These are phyloP conservation scores for Archips xylosteana DNA, from an alignment of 2,888 invertebrate species.

Conservation along the genomic window DNA sequence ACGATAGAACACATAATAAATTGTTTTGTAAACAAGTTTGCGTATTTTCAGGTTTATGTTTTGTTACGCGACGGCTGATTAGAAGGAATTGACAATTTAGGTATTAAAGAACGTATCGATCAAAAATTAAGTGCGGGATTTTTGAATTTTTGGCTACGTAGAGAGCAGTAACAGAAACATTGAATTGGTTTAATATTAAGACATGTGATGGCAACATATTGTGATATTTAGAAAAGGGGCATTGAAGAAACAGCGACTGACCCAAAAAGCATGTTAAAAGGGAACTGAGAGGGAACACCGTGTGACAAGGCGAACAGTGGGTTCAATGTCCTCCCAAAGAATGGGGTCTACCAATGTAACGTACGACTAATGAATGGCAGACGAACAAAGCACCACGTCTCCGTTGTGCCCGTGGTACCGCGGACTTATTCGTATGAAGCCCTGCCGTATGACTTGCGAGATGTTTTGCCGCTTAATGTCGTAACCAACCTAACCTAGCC, in stretches of 20 bases:
- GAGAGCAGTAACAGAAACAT: neutral
- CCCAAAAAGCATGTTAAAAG: constrained; percentile 75
- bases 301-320: constrained; percentile 70
- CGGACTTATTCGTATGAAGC: constrained; percentile 60
- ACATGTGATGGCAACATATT: constrained; percentile 55
- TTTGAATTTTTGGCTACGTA: neutral
- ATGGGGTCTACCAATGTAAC: constrained; percentile 73
- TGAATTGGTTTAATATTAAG: neutral
- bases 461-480: constrained; percentile 36
- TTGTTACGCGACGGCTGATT: neutral
- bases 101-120: neutral
- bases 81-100: neutral
- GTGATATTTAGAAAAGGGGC: constrained; percentile 48
- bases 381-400: constrained; percentile 75
- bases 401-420: constrained; percentile 51
- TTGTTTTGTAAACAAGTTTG: constrained; percentile 47
- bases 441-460: constrained; percentile 55
- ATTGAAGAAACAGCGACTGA: constrained; percentile 60
- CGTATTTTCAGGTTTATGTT: constrained; percentile 6
- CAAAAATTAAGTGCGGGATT: neutral
- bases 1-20: constrained; percentile 15
- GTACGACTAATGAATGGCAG: constrained; percentile 81
- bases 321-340: constrained; percentile 78
- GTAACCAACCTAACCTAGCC: constrained; percentile 4
- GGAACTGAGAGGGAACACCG: constrained; percentile 54